Evolutionary conservation across 2,113 vertebrate genomes (phyloP).

Genomic region (human (Homo sapiens)): DNA sequence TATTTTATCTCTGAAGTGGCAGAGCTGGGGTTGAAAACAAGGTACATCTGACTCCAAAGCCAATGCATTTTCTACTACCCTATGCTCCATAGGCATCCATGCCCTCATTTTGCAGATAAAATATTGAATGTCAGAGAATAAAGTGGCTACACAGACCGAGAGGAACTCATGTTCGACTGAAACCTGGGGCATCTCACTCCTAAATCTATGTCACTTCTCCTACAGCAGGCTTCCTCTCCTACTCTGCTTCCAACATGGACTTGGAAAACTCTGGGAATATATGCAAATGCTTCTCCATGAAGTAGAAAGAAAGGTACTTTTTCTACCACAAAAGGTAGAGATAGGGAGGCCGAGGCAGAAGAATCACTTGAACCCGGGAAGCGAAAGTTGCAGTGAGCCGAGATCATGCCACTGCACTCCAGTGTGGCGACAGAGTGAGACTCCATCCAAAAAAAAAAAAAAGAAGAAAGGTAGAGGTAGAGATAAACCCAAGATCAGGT

Average conservation of each 20-base stretch:
- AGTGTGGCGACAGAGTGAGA: no score
- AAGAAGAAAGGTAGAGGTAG: no score
- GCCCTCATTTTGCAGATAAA: background rate
- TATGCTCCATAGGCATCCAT: background rate
- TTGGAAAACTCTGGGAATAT: background rate
- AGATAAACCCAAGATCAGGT: background rate
- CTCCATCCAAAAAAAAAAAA: no score
- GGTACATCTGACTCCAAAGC: background rate
- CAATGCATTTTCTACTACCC: background rate
- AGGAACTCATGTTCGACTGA: background rate
- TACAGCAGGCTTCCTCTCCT: background rate
- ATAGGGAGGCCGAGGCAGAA: background rate
- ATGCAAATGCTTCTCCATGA: background rate
- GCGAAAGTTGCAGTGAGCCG: no score
- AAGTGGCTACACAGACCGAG: background rate
- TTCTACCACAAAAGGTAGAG: background rate
- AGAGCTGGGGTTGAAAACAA: background rate
- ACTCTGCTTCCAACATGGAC: background rate
- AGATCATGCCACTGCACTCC: no score
- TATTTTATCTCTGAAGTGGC: background rate
- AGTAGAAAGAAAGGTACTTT: background rate
- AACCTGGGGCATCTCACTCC: background rate
- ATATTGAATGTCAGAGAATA: background rate
- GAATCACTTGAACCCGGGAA: no score
- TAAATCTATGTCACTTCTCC: background rate